Conservation (phyloP, 2,797 vertebrate genomes). For the Phalloptychus januarius region DNA sequence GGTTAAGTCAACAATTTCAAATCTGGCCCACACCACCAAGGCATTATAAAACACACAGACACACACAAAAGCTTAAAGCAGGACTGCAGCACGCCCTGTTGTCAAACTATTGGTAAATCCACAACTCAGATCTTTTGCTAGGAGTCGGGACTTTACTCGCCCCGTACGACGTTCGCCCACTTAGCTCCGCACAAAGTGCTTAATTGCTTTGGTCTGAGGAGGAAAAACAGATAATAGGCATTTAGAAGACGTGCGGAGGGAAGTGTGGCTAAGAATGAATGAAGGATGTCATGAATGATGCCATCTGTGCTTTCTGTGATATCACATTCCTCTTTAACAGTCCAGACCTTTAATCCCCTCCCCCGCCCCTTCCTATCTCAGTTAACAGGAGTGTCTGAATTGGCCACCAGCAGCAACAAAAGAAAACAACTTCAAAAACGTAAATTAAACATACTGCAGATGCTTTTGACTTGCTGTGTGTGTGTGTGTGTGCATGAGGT, state of each 20-base stretch:
- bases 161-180: conserved; percentile 23
- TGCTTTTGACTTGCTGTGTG: conserved; percentile 31
- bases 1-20: conserved; percentile 47
- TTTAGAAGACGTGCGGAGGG: conserved; percentile 47
- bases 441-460: conserved; percentile 72
- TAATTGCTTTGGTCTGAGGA: conserved; percentile 45
- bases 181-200: conserved; percentile 55
- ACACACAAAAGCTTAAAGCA: not conserved
- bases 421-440: conserved; percentile 58
- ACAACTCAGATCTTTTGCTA: conserved; percentile 34
- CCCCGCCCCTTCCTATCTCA: conserved; percentile 35
- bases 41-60: conserved; percentile 11
- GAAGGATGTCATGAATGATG: conserved; percentile 55
- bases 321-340: conserved; percentile 58
- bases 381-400: conserved; percentile 56
- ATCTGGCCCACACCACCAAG: conserved; percentile 4
- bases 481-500: conserved; percentile 13
- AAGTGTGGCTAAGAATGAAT: conserved; percentile 41
- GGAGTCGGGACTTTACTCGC: conserved; percentile 17
- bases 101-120: conserved; percentile 46
- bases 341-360: conserved; percentile 9
- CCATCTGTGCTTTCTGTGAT: conserved; percentile 42
- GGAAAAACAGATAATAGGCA: conserved; percentile 51
- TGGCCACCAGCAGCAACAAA: conserved; percentile 58
- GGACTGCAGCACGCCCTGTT: conserved; percentile 34